Evolutionary conservation across 1,140 invertebrate genomes (phyloP).

Genomic region (Rhyzopertha dominica): DNA sequence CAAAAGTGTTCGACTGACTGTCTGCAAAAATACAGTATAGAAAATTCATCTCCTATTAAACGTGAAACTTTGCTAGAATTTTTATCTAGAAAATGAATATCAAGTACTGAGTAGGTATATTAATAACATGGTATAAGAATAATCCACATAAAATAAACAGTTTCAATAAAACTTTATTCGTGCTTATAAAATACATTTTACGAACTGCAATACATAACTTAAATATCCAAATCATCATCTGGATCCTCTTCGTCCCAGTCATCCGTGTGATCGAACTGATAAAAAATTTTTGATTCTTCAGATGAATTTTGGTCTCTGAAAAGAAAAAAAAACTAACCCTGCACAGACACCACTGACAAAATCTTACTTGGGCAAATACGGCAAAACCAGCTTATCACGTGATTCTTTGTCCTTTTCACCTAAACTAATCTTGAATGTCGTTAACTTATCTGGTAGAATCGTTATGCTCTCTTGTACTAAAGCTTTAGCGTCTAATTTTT

Average conservation of each 20-base stretch:
- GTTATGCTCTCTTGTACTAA: conserved; percentile 42
- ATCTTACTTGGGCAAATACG: conserved; percentile 46
- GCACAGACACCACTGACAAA: conserved; percentile 8
- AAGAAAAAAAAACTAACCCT: conserved; percentile 15
- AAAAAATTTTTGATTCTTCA: conserved; percentile 50
- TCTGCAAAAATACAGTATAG: no score
- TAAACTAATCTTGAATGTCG: conserved; percentile 56
- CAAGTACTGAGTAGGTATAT: no score
- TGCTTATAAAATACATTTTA: no score
- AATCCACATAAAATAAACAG: no score
- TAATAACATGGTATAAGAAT: no score
- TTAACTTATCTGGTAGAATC: conserved; percentile 45
- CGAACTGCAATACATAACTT: no score
- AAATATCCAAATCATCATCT: conserved; percentile 59
- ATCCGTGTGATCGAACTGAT: conserved; percentile 54
- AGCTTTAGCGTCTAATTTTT: conserved; percentile 41
- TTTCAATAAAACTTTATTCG: no score
- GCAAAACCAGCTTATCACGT: conserved; percentile 51
- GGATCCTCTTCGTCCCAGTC: conserved; percentile 62
- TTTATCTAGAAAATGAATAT: no score
- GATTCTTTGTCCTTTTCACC: conserved; percentile 51
- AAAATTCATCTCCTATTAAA: no score
- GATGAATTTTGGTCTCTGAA: conserved; percentile 16
- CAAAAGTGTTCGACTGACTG: no score
- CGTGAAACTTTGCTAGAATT: no score